Evolutionary conservation across 2,888 invertebrate genomes (phyloP), one percentile per base, ranked within the genome.

Genomic region (Argyresthia albistria): DNA sequence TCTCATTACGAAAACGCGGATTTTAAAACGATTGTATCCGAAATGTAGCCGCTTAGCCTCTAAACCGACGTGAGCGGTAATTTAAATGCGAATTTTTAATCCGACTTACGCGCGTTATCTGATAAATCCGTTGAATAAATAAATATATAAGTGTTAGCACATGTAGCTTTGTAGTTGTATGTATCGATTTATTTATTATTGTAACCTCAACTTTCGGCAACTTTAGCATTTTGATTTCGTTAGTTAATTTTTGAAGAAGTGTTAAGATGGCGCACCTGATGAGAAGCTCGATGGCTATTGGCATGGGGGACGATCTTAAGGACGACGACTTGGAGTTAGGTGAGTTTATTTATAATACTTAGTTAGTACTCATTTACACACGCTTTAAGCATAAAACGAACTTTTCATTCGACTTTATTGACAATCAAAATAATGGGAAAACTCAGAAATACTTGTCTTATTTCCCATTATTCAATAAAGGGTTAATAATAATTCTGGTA

Each of bases 1-100:
- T 76, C 74, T 71, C 73, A 69, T 61, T 57, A 63, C 63, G 58
- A 62, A 67, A 70, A 65, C 68, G 71, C 63, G 62, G 56, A 60
- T 65, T 57, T 57, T 54, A 25, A 25, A 25, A 25, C 57, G 56
- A 58, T 69, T 62, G 63, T 64, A 65, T 73, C 63, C 69, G 87
- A 84, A 68, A 87, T 87, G 87, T 87, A 87, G 87, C 81, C 86
- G 61, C 62, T 70, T 75, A 75, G 60, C 58, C 65, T 60, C 60
- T 63, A 52, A 59, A 67, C 86, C 86, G 86, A 84, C 84, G 75
- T 60, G 79, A 63, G 83, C 86, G 86, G 87, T 83, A 71, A 25
- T 25, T 25, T 25, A 25, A 6, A 4, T 4, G 25, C 25, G 64
- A 65, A 62, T 56, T 55, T 58, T 60, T 55, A 60, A 53, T 48